Evolutionary conservation across 2,888 invertebrate species (phyloP).

Genomic region (Pachydiplax longipennis): DNA sequence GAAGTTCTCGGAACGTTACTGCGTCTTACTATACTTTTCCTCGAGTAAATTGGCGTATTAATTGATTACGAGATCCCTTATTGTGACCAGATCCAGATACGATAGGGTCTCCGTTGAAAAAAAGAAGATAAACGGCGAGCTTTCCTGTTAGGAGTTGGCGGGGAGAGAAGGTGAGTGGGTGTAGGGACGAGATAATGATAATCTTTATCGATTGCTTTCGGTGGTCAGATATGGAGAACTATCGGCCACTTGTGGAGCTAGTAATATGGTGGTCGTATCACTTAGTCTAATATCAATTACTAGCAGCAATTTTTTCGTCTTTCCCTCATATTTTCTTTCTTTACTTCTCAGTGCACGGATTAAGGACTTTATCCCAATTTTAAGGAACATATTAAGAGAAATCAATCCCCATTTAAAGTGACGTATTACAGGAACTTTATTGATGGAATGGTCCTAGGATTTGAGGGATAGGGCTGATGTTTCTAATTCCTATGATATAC

Average conservation of each 20-base stretch:
- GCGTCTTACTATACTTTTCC: not conserved
- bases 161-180: not conserved
- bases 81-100: not conserved
- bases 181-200: not conserved
- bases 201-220: conserved; percentile 39
- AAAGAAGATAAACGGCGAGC: not conserved
- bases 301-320: not conserved
- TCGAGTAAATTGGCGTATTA: not conserved
- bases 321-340: not conserved
- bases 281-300: conserved; percentile 26
- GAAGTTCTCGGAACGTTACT: not conserved
- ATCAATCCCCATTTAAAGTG: too few relatives aligned
- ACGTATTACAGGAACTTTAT: too few relatives aligned
- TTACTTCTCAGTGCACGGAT: not conserved
- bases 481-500: too few relatives aligned
- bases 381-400: too few relatives aligned
- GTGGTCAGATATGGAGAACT: conserved; percentile 30
- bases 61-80: not conserved
- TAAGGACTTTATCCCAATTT: too few relatives aligned
- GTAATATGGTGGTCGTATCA: conserved; percentile 39
- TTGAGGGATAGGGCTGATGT: too few relatives aligned
- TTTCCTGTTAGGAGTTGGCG: not conserved
- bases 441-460: too few relatives aligned
- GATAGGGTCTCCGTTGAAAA: not conserved
- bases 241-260: conserved; percentile 31